phyloP scores from a whole-genome alignment of 1,140 invertebrate species.

The Protaetia brevitarsis region DNA sequence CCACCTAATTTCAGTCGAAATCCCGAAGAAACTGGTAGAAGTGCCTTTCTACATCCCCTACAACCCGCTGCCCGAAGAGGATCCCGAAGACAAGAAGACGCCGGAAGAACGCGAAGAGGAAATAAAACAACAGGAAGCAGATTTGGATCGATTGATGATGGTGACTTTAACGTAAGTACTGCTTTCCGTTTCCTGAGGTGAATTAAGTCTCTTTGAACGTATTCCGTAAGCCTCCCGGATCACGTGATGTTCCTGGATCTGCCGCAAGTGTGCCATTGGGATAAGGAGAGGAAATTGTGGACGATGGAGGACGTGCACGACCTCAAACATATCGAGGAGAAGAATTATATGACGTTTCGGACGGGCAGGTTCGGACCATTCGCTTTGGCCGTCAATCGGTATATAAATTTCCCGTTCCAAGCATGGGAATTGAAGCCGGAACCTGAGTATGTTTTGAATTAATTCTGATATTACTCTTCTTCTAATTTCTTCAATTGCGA shows the following conservation, averaged over 20 bases:
- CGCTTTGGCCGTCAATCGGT: slow-evolving; percentile 69
- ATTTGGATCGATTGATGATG: slow-evolving; percentile 68
- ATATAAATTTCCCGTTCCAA: slow-evolving; percentile 79
- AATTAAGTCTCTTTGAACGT: slow-evolving; percentile 18
- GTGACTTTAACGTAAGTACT: slow-evolving; percentile 66
- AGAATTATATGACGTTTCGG: slow-evolving; percentile 70
- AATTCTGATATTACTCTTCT: background rate
- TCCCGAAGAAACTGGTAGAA: slow-evolving; percentile 62
- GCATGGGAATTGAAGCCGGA: slow-evolving; percentile 80
- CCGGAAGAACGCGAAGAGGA: slow-evolving; percentile 80
- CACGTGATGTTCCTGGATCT: slow-evolving; percentile 80
- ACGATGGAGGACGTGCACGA: slow-evolving; percentile 74
- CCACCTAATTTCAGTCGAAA: slow-evolving; percentile 63
- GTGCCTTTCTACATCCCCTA: slow-evolving; percentile 67
- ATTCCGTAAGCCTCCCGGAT: slow-evolving; percentile 51
- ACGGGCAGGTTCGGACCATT: slow-evolving; percentile 72
- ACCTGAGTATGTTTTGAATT: slow-evolving; percentile 44
- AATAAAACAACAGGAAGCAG: slow-evolving; percentile 68
- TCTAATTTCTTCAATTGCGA: too few relatives aligned
- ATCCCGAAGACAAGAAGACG: slow-evolving; percentile 54
- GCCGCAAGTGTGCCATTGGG: slow-evolving; percentile 76
- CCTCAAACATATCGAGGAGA: slow-evolving; percentile 80
- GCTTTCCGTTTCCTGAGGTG: background rate
- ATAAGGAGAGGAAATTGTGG: slow-evolving; percentile 61
- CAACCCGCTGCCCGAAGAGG: slow-evolving; percentile 49